A percentile compares a stretch with the other conserved stretches of the same genome.
phyloP scores from a whole-genome alignment of 2,888 invertebrate genomes.

The Yponomeuta cagnagella region DNA sequence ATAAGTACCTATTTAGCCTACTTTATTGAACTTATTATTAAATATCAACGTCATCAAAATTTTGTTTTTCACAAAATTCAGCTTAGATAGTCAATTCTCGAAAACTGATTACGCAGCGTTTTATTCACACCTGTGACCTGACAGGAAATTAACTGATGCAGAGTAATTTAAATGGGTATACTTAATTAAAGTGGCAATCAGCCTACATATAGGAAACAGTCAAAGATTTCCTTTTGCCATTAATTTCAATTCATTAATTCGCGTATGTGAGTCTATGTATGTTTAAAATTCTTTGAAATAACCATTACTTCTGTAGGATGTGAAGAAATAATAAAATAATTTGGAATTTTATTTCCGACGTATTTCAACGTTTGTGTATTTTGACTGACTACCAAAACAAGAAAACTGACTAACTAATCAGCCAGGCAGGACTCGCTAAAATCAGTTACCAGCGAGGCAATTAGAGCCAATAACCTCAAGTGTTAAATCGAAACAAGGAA shows the following conservation, averaged over 20 bases:
- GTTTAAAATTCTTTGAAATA: too few species aligned
- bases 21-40: neutral
- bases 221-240: neutral
- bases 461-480: too few species aligned
- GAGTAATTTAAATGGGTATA: neutral
- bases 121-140: neutral
- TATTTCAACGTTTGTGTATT: too few species aligned
- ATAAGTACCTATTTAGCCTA: neutral
- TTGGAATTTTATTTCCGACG: too few species aligned
- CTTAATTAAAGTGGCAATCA: neutral
- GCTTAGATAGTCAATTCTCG: neutral
- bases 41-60: neutral
- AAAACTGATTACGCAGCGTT: neutral
- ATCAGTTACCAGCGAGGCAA: too few species aligned
- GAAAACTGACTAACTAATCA: too few species aligned
- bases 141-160: neutral
- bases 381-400: too few species aligned
- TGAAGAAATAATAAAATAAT: too few species aligned
- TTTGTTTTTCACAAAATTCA: neutral
- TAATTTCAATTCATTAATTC: neutral
- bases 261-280: too few species aligned
- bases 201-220: neutral
- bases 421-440: too few species aligned
- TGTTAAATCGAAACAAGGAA: too few species aligned
- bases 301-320: too few species aligned